Evolutionary conservation across 2,113 vertebrate genomes (phyloP).

Genomic region (Trichechus manatus): DNA sequence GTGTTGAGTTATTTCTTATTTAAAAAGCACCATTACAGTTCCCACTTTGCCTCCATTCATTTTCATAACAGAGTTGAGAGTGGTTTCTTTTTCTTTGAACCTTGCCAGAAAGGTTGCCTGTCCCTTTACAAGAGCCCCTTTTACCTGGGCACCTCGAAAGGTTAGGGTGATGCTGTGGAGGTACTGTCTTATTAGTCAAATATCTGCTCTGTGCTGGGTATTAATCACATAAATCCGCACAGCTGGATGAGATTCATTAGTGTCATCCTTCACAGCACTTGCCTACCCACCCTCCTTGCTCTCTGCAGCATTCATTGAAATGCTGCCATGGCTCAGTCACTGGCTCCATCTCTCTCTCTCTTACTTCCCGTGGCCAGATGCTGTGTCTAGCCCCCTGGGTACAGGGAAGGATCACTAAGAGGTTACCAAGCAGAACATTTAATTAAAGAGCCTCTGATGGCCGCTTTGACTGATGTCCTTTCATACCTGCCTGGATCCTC

Average conservation of each 20-base stretch:
- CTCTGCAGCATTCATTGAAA: constrained; percentile 47
- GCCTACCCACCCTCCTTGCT: not conserved
- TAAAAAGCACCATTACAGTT: not conserved
- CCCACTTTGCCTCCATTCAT: constrained; percentile 52
- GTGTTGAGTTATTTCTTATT: constrained; percentile 35
- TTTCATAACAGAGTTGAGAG: constrained; percentile 60
- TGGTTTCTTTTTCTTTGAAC: constrained; percentile 52
- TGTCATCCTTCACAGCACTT: not conserved
- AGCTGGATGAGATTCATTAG: constrained; percentile 60
- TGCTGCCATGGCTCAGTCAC: not conserved
- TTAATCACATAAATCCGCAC: constrained; percentile 58
- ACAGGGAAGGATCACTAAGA: not conserved
- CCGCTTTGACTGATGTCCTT: constrained; percentile 52
- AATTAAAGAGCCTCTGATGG: not conserved
- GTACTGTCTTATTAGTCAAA: constrained; percentile 57
- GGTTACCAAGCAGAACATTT: constrained; percentile 48
- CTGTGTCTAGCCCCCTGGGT: not conserved
- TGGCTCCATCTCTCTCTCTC: not conserved
- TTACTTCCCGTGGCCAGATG: not conserved
- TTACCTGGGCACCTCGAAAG: not conserved
- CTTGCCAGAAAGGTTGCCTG: not conserved
- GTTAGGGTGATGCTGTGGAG: not conserved
- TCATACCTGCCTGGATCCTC: constrained; percentile 27
- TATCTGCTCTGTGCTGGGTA: not conserved
- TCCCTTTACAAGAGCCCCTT: not conserved